A percentile compares a stretch with the other conserved stretches of the same genome.
Evolutionary conservation across 2,888 invertebrate genomes (phyloP).

Genomic region (Euproctis similis): DNA sequence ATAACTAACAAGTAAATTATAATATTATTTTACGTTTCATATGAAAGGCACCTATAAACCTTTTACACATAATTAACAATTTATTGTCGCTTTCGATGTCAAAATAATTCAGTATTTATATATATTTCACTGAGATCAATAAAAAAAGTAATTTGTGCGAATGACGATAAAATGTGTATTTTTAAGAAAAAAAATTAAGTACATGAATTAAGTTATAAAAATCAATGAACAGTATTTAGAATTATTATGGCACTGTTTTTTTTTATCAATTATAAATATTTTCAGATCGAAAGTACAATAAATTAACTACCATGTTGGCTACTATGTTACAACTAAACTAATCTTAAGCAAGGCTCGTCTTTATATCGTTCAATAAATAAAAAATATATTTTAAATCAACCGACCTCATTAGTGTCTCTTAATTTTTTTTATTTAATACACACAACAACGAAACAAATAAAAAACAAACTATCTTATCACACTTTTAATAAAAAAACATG

Average conservation of each 20-base stretch:
- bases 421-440: constrained; percentile 64
- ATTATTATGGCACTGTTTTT: no score
- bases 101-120: constrained; percentile 18
- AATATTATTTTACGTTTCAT: constrained; percentile 52
- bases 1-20: constrained; percentile 47
- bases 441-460: constrained; percentile 72
- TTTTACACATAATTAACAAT: constrained; percentile 44
- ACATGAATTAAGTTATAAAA: no score
- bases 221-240: no score
- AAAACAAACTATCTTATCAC: constrained; percentile 72
- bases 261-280: constrained; percentile 9
- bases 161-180: constrained; percentile 10
- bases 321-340: constrained; percentile 68
- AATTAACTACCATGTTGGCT: constrained; percentile 40
- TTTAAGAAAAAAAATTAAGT: no score
- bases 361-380: constrained; percentile 71
- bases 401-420: constrained; percentile 54
- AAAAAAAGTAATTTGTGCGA: constrained; percentile 17
- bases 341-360: constrained; percentile 74
- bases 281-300: constrained; percentile 33
- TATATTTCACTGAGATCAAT: constrained; percentile 27
- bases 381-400: constrained; percentile 46
- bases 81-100: constrained; percentile 49
- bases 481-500: constrained; percentile 55
- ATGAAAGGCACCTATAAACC: constrained; percentile 72